Conservation (phyloP, 2,888 invertebrate genomes). For the Andrena fulva region DNA sequence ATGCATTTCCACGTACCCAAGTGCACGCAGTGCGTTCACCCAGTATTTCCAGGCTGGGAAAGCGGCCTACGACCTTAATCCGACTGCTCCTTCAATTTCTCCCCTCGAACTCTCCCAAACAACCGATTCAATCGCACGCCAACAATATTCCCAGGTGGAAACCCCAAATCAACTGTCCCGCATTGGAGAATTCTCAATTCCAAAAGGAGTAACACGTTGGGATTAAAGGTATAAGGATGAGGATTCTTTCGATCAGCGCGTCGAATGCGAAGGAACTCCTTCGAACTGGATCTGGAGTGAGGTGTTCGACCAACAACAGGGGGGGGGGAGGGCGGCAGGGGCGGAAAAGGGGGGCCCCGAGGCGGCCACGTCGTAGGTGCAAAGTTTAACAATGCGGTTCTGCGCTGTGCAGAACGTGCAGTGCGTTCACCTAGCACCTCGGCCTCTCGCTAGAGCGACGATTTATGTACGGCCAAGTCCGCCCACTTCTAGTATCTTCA, state of each 20-base stretch:
- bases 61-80: slow-evolving; percentile 11
- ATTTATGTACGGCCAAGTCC: slow-evolving; percentile 80
- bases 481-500: slow-evolving; percentile 82
- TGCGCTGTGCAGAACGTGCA: slow-evolving; percentile 53
- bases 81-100: background rate
- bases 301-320: background rate
- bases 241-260: background rate
- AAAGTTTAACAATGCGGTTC: slow-evolving; percentile 70
- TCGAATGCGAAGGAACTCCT: background rate
- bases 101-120: background rate
- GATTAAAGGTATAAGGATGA: background rate
- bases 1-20: slow-evolving; percentile 42
- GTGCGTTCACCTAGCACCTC: slow-evolving; percentile 79
- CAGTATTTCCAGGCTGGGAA: slow-evolving; percentile 30
- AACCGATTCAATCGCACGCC: background rate
- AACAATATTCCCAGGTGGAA: background rate
- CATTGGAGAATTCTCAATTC: too few relatives aligned
- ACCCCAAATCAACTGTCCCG: too few relatives aligned
- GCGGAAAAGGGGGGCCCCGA: slow-evolving; percentile 39
- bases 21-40: slow-evolving; percentile 42
- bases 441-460: slow-evolving; percentile 78
- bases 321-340: slow-evolving; percentile 33
- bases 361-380: slow-evolving; percentile 64
- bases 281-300: background rate
- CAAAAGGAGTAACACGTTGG: background rate